These are phyloP conservation scores for Apocrypta bakeri DNA, from an alignment of 1,140 invertebrate genomes.

Conservation along the genomic window DNA sequence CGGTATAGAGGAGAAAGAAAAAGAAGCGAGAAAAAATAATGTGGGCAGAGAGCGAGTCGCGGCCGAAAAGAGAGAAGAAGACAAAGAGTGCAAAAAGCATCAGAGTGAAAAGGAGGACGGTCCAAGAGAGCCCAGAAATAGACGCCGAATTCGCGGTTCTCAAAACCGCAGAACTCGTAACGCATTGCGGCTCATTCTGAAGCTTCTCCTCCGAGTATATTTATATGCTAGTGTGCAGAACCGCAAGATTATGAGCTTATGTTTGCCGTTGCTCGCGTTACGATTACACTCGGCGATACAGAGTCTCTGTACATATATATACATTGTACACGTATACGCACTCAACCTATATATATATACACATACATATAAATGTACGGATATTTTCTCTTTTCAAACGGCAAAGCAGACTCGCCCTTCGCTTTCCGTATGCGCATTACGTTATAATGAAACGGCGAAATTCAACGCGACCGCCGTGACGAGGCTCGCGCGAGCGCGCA, in stretches of 20 bases:
- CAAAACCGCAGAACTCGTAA: conserved; percentile 35
- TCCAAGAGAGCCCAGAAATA: conserved; percentile 1
- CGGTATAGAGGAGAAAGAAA: conserved; percentile 36
- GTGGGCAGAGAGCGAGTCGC: background rate
- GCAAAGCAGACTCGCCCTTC: no score
- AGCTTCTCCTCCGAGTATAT: background rate
- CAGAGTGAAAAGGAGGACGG: conserved; percentile 8
- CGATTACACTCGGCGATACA: no score
- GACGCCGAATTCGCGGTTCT: conserved; percentile 3
- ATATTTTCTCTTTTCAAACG: no score
- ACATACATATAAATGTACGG: no score
- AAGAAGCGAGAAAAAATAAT: conserved; percentile 58
- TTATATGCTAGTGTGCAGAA: background rate
- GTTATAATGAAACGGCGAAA: no score
- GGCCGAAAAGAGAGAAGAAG: conserved; percentile 6
- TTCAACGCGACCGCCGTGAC: conserved; percentile 34
- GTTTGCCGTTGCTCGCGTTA: background rate
- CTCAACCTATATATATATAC: no score
- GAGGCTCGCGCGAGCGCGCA: background rate
- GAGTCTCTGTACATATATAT: no score
- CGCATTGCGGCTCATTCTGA: background rate
- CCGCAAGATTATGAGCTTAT: background rate
- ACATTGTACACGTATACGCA: no score
- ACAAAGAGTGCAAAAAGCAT: conserved; percentile 24
- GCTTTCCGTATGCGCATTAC: no score